Evolutionary conservation across 2,888 invertebrate genomes (phyloP).

Genomic region (Limulus polyphemus): DNA sequence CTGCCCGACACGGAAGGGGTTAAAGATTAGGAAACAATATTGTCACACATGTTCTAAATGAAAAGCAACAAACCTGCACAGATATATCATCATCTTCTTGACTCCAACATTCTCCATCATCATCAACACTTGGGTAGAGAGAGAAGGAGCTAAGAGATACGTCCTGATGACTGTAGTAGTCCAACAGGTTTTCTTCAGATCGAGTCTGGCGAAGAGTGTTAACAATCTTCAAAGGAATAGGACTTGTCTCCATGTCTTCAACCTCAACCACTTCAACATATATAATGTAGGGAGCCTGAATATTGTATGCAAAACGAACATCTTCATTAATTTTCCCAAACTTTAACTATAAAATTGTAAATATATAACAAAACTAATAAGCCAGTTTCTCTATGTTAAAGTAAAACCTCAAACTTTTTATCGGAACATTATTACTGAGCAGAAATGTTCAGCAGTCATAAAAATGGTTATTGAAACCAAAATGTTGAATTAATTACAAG

Average conservation of each 20-base stretch:
- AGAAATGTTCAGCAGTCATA: no score
- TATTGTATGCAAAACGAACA: no score
- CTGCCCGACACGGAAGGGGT: no score
- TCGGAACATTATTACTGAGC: no score
- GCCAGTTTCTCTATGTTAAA: no score
- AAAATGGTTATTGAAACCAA: no score
- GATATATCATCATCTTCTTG: conserved; percentile 92
- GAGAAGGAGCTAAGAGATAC: conserved; percentile 35
- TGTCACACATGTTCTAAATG: background rate
- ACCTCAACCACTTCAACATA: conserved; percentile 88
- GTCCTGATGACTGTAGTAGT: conserved; percentile 30
- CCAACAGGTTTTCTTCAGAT: conserved; percentile 77
- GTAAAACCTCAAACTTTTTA: no score
- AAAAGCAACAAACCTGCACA: conserved; percentile 44
- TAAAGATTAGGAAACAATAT: background rate
- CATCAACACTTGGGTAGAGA: conserved; percentile 40
- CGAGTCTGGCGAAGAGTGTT: conserved; percentile 65
- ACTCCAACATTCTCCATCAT: conserved; percentile 73
- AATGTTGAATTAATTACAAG: no score
- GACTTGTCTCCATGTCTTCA: conserved; percentile 64
- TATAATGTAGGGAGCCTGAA: conserved; percentile 86
- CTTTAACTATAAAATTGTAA: no score
- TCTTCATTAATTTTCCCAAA: no score
- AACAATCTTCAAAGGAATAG: conserved; percentile 67
- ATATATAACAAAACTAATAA: no score